phyloP scores from a whole-genome alignment of 2,797 vertebrate species.

The Enteromius anoplus region DNA sequence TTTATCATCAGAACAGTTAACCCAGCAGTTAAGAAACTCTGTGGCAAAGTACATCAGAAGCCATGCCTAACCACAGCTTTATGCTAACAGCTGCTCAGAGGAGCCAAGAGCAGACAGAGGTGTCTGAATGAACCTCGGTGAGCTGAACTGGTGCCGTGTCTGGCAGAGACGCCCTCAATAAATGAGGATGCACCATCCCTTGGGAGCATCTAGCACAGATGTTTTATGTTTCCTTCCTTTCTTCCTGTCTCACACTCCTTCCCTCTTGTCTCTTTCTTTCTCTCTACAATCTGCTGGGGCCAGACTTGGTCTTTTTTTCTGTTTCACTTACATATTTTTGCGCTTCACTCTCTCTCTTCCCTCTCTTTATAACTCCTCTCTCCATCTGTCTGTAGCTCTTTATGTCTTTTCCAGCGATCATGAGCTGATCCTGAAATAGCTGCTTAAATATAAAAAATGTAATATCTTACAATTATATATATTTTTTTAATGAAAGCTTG shows the following conservation, averaged over 20 bases:
- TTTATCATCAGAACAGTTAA: not conserved
- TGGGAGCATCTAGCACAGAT: slow-evolving; percentile 50
- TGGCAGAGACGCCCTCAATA: slow-evolving; percentile 41
- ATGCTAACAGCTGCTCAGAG: slow-evolving; percentile 24
- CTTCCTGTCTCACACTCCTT: slow-evolving; percentile 37
- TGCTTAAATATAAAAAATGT: not conserved
- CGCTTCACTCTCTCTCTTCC: not conserved
- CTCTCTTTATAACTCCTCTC: not conserved
- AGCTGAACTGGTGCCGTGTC: slow-evolving; percentile 21
- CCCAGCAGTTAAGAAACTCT: not conserved
- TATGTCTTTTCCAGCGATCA: slow-evolving; percentile 2
- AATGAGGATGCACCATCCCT: slow-evolving; percentile 35
- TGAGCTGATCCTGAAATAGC: not conserved
- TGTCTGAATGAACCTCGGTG: slow-evolving; percentile 37
- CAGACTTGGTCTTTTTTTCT: not conserved
- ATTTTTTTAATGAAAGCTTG: not conserved
- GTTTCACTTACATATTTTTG: not conserved
- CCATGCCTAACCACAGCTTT: not conserved
- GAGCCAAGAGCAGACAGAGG: slow-evolving; percentile 29
- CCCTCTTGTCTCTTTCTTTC: slow-evolving; percentile 25
- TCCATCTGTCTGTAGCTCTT: slow-evolving; percentile 26
- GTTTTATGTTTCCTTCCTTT: slow-evolving; percentile 49
- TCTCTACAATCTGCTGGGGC: slow-evolving; percentile 23
- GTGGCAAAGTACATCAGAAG: not conserved
- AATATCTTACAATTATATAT: not conserved